phyloP scores from a whole-genome alignment of 1,140 invertebrate species.

The Drosophila tristis region DNA sequence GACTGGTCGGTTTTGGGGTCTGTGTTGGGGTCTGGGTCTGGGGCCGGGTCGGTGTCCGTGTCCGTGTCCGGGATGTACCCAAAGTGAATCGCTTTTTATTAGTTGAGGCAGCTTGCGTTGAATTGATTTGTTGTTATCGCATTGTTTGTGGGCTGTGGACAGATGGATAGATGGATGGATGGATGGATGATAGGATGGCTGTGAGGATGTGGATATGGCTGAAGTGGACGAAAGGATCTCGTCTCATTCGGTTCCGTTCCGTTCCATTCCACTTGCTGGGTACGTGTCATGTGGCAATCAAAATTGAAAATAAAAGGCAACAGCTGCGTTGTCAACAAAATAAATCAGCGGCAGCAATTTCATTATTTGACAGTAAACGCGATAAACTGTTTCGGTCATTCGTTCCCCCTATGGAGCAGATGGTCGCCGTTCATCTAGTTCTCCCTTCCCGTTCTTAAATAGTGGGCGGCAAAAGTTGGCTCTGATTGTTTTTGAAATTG shows the following conservation, averaged over 20 bases:
- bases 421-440: slow-evolving; percentile 2
- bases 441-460: slow-evolving; percentile 3
- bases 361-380: slow-evolving; percentile 83
- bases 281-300: slow-evolving; percentile 64
- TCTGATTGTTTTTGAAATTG: slow-evolving; percentile 16
- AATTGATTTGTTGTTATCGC: slow-evolving; percentile 83
- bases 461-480: slow-evolving; percentile 24
- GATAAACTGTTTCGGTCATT: slow-evolving; percentile 69
- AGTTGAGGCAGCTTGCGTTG: slow-evolving; percentile 80
- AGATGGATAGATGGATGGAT: slow-evolving; percentile 50
- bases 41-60: neutral
- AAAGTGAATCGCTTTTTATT: slow-evolving; percentile 74
- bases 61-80: neutral
- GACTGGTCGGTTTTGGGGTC: slow-evolving; percentile 4
- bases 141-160: slow-evolving; percentile 69
- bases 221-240: slow-evolving; percentile 38
- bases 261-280: neutral
- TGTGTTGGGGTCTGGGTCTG: slow-evolving; percentile 15
- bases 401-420: slow-evolving; percentile 13
- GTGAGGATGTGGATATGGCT: slow-evolving; percentile 11
- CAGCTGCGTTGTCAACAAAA: slow-evolving; percentile 80
- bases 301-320: slow-evolving; percentile 83
- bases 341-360: slow-evolving; percentile 80
- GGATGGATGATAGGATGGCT: slow-evolving; percentile 12
- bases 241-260: slow-evolving; percentile 11